Base-by-base conservation (phyloP, 2,888 invertebrate genomes). In the Drosophila diplacantha region DNA sequence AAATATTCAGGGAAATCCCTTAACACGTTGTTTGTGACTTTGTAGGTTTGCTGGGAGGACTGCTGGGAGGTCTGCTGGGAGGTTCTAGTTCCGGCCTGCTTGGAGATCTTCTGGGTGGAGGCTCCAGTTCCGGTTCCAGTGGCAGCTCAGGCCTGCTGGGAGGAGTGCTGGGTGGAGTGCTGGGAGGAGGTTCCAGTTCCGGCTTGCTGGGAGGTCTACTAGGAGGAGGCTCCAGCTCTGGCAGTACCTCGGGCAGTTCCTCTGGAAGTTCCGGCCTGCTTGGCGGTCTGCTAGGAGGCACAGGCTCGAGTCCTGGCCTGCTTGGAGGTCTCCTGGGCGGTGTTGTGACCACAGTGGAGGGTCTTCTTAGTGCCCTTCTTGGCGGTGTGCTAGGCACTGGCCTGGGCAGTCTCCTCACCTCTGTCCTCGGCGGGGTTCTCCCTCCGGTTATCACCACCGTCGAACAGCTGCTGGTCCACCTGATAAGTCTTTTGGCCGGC, bases 401-500 rank as follows among this genome's bases (percentile, higher is more conserved):
- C 8, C 44, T 46, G 0, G 44, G 44, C 44, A 46, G 44, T 9
- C 44, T 46, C 5, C 44, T 46, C 5, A 14, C 5, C 44, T 1
- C 14, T 3, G 44, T 46, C 5, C 44, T 46, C 0, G 44, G 44
- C 3, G 44, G 44, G 0, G 44, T 46, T 20, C 14, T 46, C 0
- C 44, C 44, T 0, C 44, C 44, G 1, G 44, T 46, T 20, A 31
- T 46, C 31, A 14, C 2, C 44, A 46, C 31, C 8, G 44, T 46
- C 0, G 44, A 46, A 5, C 29, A 46, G 44, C 44, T 46, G 44
- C 44, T 46, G 9, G 44, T 46, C 1, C 29, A 31, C 0, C 20
- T 46, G 44, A 46, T 46, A 31, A 46, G 44, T 46, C 44, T 46
- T 14, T 14, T 46, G 44, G 44, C 31, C 14, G 31, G 44, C 31